Evolutionary conservation across 2,113 vertebrate genomes (phyloP), one percentile per base, ranked within the genome.

Genomic region (Coregonus clupeaformis): DNA sequence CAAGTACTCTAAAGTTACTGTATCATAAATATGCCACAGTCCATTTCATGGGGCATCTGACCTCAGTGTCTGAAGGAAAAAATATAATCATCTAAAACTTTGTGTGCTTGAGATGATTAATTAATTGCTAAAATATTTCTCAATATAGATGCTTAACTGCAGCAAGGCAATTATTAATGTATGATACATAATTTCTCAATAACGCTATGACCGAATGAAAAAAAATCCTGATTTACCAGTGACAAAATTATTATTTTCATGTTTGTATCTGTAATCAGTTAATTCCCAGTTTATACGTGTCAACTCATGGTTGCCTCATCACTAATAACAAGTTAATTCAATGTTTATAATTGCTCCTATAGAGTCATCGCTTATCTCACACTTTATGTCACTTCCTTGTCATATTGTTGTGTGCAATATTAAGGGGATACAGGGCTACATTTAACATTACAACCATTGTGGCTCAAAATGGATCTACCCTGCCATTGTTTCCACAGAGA

Each of bases 21-120:
- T 0, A 73, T 62, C 60, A 69, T 49, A 73, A 82, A 85, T 80
- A 73, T 71, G 65, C 25, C 73, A 72, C 20, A 24, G 74, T 77
- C 72, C 57, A 78, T 76, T 73, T 75, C 27, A 74, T 78, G 29
- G 42, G 30, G 57, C 16, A 67, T 74, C 27, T 75, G 76, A 81
- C 42, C 75, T 78, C n/a, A n/a, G n/a, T n/a, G n/a, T n/a, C n/a
- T n/a, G n/a, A n/a, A 78, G 64, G 57, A 68, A 64, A n/a, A 57
- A 78, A 11, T 45, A 45, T 11, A 45, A 73, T 63, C 11, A 75
- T 84, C n/a, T 30, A 66, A 66, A 68, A 68, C 9, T 36, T 29
- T 30, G 13, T 18, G 3, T 18, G 14, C 29, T 13, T 6, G 29
- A 66, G 29, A 32, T 20, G 14, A 12, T 65, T 2, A 5, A 59